phyloP scores from a whole-genome alignment of 2,797 vertebrate genomes.

The Oreochromis mossambicus region DNA sequence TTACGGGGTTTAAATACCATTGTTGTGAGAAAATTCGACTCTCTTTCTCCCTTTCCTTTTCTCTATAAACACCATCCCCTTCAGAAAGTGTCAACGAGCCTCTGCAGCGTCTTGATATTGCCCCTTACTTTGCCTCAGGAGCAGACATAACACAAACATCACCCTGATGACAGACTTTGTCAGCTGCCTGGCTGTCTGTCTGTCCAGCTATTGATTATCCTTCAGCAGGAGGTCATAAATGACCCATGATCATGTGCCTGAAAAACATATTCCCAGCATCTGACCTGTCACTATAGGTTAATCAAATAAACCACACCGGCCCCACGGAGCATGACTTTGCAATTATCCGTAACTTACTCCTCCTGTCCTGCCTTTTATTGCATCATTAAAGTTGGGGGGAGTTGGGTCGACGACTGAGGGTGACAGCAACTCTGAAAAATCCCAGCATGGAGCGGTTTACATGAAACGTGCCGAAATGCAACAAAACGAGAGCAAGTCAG shows the following conservation, averaged over 20 bases:
- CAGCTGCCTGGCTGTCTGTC: constrained; percentile 23
- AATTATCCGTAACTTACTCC: constrained; percentile 46
- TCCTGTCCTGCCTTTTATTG: constrained; percentile 42
- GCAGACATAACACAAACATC: constrained; percentile 63
- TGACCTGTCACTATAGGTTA: constrained; percentile 53
- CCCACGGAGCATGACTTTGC: constrained; percentile 41
- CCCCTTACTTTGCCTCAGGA: not conserved
- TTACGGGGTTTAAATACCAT: not conserved
- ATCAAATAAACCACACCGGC: constrained; percentile 50
- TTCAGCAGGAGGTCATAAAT: constrained; percentile 44
- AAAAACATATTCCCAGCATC: constrained; percentile 48
- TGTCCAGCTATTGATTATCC: constrained; percentile 44
- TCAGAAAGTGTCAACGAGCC: not conserved
- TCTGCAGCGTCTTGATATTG: not conserved
- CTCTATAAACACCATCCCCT: not conserved
- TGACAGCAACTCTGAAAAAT: not conserved
- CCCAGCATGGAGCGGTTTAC: not conserved
- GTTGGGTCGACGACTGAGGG: not conserved
- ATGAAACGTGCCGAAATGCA: not conserved
- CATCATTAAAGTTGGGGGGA: constrained; percentile 34
- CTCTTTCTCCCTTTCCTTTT: not conserved
- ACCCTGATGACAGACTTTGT: constrained; percentile 28
- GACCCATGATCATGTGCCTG: constrained; percentile 27
- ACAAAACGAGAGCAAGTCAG: not conserved
- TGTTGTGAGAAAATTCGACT: not conserved